These are phyloP conservation scores for Fulica atra DNA, from an alignment of 2,113 vertebrate genomes.

Conservation along the genomic window DNA sequence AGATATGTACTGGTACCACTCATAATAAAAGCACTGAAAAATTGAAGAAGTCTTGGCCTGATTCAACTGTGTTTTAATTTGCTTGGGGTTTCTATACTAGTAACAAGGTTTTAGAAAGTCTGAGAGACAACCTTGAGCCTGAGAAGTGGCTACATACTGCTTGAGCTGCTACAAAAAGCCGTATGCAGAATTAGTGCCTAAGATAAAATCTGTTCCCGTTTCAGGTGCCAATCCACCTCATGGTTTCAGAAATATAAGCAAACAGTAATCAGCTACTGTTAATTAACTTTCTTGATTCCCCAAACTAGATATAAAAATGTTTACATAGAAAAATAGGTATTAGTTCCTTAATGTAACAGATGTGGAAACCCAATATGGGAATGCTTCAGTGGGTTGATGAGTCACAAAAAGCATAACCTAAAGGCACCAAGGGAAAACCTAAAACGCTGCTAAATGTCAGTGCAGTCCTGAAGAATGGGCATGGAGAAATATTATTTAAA, in stretches of 20 bases:
- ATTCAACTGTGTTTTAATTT: background rate
- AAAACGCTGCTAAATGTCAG: background rate
- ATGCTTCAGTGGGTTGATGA: background rate
- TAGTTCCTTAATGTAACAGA: background rate
- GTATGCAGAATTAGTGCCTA: background rate
- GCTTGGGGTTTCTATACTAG: background rate
- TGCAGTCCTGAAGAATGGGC: background rate
- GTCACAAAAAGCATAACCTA: background rate
- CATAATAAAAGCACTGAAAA: background rate
- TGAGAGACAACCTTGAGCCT: background rate
- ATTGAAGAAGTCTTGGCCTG: background rate
- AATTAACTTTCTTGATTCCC: background rate
- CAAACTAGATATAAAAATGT: fast-evolving
- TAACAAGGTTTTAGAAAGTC: background rate
- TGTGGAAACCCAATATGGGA: background rate
- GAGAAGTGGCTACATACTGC: background rate
- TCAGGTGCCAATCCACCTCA: background rate
- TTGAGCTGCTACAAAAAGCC: background rate
- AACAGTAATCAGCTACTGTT: background rate
- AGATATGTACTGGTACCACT: background rate
- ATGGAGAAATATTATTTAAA: background rate
- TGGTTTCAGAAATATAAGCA: background rate
- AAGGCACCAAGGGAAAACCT: background rate
- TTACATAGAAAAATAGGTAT: background rate
- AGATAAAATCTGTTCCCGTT: background rate